Evolutionary conservation across 2,888 invertebrate species (phyloP).

Genomic region (Hypsopygia costalis): DNA sequence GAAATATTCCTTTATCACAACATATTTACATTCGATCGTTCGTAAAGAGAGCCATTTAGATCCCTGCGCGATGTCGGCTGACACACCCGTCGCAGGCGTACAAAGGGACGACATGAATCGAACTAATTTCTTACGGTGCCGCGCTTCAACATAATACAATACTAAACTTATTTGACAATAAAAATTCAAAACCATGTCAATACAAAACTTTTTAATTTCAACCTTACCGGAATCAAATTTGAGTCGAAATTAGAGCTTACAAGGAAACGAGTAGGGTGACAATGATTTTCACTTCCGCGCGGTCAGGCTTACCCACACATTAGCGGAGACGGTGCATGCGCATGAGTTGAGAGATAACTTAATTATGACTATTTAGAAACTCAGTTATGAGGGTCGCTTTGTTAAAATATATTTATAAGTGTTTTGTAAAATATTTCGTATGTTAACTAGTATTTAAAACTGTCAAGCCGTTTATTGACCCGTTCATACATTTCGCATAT

Average conservation of each 20-base stretch:
- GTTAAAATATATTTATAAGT: conserved; percentile 16
- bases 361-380: conserved; percentile 32
- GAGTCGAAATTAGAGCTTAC: conserved; percentile 16
- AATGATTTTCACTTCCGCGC: conserved; percentile 47
- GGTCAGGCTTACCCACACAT: conserved; percentile 51
- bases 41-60: conserved; percentile 7
- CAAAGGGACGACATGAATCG: conserved; percentile 51
- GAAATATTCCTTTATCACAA: conserved; percentile 4
- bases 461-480: conserved; percentile 1
- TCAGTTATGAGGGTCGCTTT: conserved; percentile 16
- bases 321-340: conserved; percentile 45
- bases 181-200: conserved; percentile 46
- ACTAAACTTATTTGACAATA: conserved; percentile 36
- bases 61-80: conserved; percentile 2
- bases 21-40: conserved; percentile 6
- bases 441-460: conserved; percentile 8
- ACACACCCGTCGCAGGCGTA: not conserved
- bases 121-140: conserved; percentile 74
- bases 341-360: conserved; percentile 49
- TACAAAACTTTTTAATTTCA: conserved; percentile 9
- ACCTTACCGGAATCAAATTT: conserved; percentile 3
- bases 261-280: conserved; percentile 24
- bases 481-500: not conserved
- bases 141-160: conserved; percentile 51
- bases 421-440: conserved; percentile 15